phyloP scores from a whole-genome alignment of 2,797 vertebrate genomes.

The Acanthiza pusilla region DNA sequence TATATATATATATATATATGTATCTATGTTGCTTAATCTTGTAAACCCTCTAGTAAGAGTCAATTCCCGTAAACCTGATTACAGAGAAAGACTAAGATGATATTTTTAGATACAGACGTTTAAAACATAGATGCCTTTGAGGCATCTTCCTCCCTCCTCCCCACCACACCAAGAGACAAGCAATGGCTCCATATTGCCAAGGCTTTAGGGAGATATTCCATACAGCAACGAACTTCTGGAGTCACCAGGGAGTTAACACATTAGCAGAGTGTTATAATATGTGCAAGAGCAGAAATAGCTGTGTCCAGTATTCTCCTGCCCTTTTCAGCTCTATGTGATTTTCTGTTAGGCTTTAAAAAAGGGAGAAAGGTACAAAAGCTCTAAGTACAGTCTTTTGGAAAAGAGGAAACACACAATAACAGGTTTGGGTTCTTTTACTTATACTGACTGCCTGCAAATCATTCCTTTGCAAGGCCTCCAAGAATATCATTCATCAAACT shows the following conservation, averaged over 20 bases:
- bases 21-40: not conserved
- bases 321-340: not conserved
- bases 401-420: not conserved
- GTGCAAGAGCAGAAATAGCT: not conserved
- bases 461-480: not conserved
- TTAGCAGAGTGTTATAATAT: not conserved
- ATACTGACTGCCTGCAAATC: not conserved
- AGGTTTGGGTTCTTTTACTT: not conserved
- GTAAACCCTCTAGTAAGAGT: not conserved
- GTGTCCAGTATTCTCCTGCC: not conserved
- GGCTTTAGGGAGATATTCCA: not conserved
- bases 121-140: not conserved
- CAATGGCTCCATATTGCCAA: not conserved
- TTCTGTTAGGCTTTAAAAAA: not conserved
- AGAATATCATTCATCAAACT: not conserved
- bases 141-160: not conserved
- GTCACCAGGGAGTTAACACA: not conserved
- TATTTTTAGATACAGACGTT: not conserved
- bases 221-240: not conserved
- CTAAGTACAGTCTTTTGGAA: not conserved
- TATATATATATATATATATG: not conserved
- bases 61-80: not conserved
- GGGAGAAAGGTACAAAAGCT: not conserved
- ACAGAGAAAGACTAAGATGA: not conserved
- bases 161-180: not conserved